Evolutionary conservation across 2,888 invertebrate genomes (phyloP), one percentile per base, ranked within the genome.

Genomic region (Silvanus unidentatus): DNA sequence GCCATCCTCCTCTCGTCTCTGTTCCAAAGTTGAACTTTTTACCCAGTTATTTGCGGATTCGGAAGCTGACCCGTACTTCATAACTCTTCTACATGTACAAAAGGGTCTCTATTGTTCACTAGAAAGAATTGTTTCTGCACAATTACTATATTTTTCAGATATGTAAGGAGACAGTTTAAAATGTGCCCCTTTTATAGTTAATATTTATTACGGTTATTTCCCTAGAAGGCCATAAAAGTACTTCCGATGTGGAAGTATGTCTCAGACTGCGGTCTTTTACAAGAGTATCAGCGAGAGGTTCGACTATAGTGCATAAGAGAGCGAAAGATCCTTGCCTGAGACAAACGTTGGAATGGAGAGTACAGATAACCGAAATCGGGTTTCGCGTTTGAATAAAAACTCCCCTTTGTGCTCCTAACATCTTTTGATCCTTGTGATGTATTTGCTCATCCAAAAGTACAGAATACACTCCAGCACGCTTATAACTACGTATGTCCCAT

Each of bases 401-500:
- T 62, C 63, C 63, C 47, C 54, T 67, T 64, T 67, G 64, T 62
- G 62, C 54, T 54, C 54, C 52, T 57, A 61, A 62, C 65, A 65
- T 66, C 66, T 68, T 69, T 68, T 69, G 69, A 69, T 69, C 68
- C 64, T 57, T 47, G 58, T 62, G 64, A 64, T 64, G 66, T 66
- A 65, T 68, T 66, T 66, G 64, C 49, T 49, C 45, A 43, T 45
- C 36, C 14, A 15, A 12, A 37, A 12, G 11, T 41, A 53, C 52
- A 45, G 47, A 60, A 61, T 60, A 60, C 62, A 60, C 50, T 54
- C 59, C 55, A 60, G 62, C 61, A 60, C 62, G 57, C 54, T 60
- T 58, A 57, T 60, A n/a, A n/a, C n/a, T n/a, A n/a, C n/a, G n/a
- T n/a, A 60, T 37, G 37, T 37, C 37, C 37, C 37, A 62, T 59